Percentiles rank a stretch among this genome's conserved stretches.
These are phyloP conservation scores for Lucilia sericata DNA, from an alignment of 1,140 invertebrate genomes.

Conservation along the genomic window DNA sequence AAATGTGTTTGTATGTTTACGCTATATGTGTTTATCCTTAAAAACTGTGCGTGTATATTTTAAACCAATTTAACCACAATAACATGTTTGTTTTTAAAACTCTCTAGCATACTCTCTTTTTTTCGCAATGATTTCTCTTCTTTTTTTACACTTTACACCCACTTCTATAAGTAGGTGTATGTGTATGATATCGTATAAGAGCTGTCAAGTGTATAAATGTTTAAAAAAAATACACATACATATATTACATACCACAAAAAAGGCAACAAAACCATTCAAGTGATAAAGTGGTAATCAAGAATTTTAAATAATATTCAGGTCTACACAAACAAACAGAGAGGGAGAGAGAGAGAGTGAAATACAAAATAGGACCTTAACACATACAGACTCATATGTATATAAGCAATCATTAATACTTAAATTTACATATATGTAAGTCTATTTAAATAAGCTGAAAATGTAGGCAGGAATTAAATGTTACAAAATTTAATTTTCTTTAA, in stretches of 20 bases:
- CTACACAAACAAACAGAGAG: too few species aligned
- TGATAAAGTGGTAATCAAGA: conserved; percentile 43
- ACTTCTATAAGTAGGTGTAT: neutral
- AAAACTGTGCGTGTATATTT: neutral
- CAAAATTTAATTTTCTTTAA: neutral
- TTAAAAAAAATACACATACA: too few species aligned
- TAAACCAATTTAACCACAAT: conserved; percentile 39
- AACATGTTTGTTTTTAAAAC: conserved; percentile 30
- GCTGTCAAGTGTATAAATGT: neutral
- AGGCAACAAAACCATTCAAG: conserved; percentile 41
- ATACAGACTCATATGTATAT: neutral
- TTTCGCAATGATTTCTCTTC: too few species aligned
- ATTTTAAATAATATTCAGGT: conserved; percentile 40
- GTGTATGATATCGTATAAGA: neutral
- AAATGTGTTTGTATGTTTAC: neutral
- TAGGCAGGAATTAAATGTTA: neutral
- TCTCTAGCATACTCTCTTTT: conserved; percentile 9
- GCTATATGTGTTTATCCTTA: too few species aligned
- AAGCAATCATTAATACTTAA: neutral
- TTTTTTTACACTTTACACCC: too few species aligned
- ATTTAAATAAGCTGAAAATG: neutral
- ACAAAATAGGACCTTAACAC: neutral
- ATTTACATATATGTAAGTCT: neutral
- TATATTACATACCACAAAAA: conserved; percentile 32
- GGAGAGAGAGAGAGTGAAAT: too few species aligned